A percentile compares a stretch with the other conserved stretches of the same genome.
Conservation (phyloP, 2,113 vertebrate genomes). For the Leiothrix lutea region DNA sequence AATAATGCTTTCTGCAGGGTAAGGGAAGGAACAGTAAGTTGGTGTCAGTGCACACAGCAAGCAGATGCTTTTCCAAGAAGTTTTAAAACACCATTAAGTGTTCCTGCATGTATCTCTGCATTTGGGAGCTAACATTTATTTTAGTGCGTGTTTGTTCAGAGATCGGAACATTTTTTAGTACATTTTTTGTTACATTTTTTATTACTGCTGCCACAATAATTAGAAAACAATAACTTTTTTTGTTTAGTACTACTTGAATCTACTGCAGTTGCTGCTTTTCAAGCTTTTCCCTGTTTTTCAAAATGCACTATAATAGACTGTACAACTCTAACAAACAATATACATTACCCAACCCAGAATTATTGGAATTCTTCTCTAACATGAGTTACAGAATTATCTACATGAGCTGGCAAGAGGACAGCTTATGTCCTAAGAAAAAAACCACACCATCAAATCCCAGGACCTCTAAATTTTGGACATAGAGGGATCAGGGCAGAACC, state of each 20-base stretch:
- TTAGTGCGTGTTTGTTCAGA: background rate
- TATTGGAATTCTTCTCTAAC: background rate
- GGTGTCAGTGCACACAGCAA: background rate
- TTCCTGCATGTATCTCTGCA: background rate
- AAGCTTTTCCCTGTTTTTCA: background rate
- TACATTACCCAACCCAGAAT: background rate
- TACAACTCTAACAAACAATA: background rate
- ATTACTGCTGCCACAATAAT: background rate
- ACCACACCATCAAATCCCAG: background rate
- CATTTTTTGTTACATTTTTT: background rate
- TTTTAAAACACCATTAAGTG: background rate
- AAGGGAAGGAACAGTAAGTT: background rate
- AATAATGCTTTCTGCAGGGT: slow-evolving; percentile 83
- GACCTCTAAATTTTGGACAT: background rate
- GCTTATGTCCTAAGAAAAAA: background rate
- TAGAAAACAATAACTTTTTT: background rate
- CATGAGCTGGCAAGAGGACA: background rate
- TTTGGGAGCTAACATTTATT: background rate
- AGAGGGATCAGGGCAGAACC: background rate
- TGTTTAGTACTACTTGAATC: background rate
- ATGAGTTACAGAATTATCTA: background rate
- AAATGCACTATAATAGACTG: background rate
- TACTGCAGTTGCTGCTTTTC: background rate
- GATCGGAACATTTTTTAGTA: background rate
- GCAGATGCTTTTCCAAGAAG: background rate